phyloP scores from a whole-genome alignment of 2,113 vertebrate genomes.

The Gymnarchus niloticus region DNA sequence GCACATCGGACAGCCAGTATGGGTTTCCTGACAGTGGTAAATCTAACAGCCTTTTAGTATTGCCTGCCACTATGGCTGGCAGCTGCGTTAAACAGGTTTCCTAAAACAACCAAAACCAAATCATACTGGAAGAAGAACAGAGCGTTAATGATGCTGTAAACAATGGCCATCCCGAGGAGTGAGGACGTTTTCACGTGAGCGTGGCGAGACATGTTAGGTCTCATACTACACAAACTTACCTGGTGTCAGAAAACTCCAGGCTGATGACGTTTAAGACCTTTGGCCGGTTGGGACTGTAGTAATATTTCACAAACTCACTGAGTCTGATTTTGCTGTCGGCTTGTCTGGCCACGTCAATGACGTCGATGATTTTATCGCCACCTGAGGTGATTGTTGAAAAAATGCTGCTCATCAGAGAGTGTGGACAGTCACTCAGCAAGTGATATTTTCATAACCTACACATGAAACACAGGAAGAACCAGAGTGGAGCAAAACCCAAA shows the following conservation, averaged over 20 bases:
- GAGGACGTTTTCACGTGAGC: not conserved
- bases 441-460: not conserved
- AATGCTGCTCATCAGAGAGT: not conserved
- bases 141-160: not conserved
- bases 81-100: not conserved
- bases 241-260: constrained; percentile 96
- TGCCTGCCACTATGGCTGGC: not conserved
- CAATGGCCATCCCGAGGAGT: not conserved
- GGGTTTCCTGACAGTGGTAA: not conserved
- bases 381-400: constrained; percentile 55
- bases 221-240: constrained; percentile 63
- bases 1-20: not conserved
- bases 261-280: constrained; percentile 99
- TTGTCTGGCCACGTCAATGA: constrained; percentile 97
- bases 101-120: not conserved
- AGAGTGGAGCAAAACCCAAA: not conserved
- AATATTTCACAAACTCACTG: constrained; percentile 91
- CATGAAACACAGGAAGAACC: not conserved
- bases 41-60: not conserved
- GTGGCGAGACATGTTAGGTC: not conserved
- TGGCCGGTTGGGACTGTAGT: constrained; percentile 77
- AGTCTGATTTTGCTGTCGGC: constrained; percentile 99
- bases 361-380: constrained; percentile 92
- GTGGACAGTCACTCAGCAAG: not conserved
- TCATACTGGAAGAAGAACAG: not conserved